Evolutionary conservation across 1,140 invertebrate species (phyloP).

Genomic region (Lucilia cuprina): DNA sequence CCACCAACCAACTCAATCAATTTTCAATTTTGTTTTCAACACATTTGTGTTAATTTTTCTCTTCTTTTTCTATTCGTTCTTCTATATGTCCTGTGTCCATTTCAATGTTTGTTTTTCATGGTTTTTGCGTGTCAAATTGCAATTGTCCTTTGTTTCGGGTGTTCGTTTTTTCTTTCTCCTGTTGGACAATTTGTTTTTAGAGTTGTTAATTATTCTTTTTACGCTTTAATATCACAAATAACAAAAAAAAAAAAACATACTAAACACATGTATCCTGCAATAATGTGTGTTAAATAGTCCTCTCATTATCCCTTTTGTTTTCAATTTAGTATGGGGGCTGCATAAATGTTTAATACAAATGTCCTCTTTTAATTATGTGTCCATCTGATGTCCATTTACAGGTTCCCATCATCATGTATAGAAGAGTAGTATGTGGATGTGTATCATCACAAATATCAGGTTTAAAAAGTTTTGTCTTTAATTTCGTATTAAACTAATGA

Average conservation of each 20-base stretch:
- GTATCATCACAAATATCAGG: background rate
- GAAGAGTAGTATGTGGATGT: background rate
- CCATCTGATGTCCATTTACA: slow-evolving; percentile 40
- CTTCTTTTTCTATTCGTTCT: no score
- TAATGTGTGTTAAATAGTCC: background rate
- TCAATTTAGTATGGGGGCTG: background rate
- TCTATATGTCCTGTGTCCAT: background rate
- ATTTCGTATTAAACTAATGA: slow-evolving; percentile 14
- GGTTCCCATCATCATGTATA: slow-evolving; percentile 30
- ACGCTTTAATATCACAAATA: slow-evolving; percentile 12
- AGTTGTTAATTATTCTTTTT: slow-evolving; percentile 28
- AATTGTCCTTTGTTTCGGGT: slow-evolving; percentile 37
- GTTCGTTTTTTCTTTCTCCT: slow-evolving; percentile 23
- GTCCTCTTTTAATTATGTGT: slow-evolving; percentile 11
- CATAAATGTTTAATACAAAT: slow-evolving; percentile 13
- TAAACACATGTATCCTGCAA: background rate
- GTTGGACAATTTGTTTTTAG: background rate
- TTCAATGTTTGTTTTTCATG: slow-evolving; percentile 22
- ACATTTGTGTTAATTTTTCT: slow-evolving; percentile 34
- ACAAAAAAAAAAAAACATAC: no score
- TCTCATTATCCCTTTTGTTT: slow-evolving; percentile 28
- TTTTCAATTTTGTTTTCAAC: slow-evolving; percentile 38
- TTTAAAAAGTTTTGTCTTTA: background rate
- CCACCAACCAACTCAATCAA: slow-evolving; percentile 38
- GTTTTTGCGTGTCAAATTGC: slow-evolving; percentile 42